Conservation (phyloP, 2,888 invertebrate genomes). For the Baronia brevicornis region DNA sequence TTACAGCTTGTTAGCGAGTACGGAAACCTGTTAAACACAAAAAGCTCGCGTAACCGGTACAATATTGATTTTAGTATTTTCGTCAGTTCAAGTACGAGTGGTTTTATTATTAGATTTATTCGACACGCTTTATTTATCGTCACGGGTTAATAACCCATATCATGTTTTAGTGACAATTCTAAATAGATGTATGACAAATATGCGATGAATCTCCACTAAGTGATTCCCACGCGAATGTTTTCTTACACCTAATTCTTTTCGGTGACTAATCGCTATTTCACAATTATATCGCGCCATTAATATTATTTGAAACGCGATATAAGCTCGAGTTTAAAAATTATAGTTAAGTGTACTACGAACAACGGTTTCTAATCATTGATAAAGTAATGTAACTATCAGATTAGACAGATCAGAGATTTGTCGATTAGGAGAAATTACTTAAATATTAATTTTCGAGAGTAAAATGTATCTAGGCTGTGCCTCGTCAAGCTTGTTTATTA, state of each 20-base stretch:
- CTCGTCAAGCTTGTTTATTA: too few relatives aligned
- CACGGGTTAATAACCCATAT: constrained; percentile 14
- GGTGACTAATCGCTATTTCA: constrained; percentile 9
- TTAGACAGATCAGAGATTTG: too few relatives aligned
- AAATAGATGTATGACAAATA: constrained; percentile 6
- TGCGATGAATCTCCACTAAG: not conserved
- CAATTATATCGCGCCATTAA: constrained; percentile 6
- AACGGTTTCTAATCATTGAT: too few relatives aligned
- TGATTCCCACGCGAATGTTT: constrained; percentile 1
- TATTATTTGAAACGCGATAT: too few relatives aligned
- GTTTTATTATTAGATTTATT: constrained; percentile 28
- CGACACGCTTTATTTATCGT: constrained; percentile 15
- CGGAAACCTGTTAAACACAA: too few relatives aligned
- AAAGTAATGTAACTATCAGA: too few relatives aligned
- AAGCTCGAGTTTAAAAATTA: too few relatives aligned
- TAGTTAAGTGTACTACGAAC: too few relatives aligned
- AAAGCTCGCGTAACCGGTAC: constrained; percentile 12
- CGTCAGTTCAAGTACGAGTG: constrained; percentile 32
- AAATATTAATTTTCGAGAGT: too few relatives aligned
- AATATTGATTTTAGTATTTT: constrained; percentile 32
- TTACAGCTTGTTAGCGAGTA: too few relatives aligned
- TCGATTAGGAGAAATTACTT: too few relatives aligned
- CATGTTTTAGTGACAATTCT: constrained; percentile 6
- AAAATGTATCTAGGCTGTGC: too few relatives aligned
- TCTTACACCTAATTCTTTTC: not conserved